phyloP scores from a whole-genome alignment of 2,888 invertebrate genomes.

The Netelia melanura region DNA sequence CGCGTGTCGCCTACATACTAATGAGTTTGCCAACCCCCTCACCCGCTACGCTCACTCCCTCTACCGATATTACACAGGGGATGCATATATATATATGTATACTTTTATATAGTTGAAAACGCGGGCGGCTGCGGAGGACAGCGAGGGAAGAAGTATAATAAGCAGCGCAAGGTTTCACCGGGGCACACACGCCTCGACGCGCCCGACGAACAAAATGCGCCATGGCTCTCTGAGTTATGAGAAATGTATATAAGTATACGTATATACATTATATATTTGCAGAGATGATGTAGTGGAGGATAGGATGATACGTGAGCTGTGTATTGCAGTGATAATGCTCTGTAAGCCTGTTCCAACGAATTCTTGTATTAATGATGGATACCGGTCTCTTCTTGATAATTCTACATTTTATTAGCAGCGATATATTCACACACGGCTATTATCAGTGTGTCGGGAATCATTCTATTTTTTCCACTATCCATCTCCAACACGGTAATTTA shows the following conservation, averaged over 20 bases:
- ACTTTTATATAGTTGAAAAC: neutral
- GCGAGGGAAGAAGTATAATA: conserved; percentile 54
- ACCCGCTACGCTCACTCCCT: neutral
- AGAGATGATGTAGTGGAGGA: conserved; percentile 1
- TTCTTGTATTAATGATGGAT: neutral
- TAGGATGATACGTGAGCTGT: conserved; percentile 34
- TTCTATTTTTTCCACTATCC: no score
- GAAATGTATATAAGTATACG: conserved; percentile 22
- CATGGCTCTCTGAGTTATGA: conserved; percentile 52
- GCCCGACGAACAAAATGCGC: conserved; percentile 60
- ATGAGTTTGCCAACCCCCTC: conserved; percentile 67
- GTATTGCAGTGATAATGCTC: conserved; percentile 15
- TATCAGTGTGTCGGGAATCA: no score
- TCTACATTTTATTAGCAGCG: no score
- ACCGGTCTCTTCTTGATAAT: no score
- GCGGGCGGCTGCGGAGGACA: conserved; percentile 53
- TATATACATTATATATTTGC: conserved; percentile 21
- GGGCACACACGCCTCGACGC: conserved; percentile 55
- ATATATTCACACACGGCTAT: no score
- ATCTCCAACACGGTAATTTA: no score
- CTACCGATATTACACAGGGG: neutral
- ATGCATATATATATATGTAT: neutral
- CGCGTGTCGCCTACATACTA: conserved; percentile 79
- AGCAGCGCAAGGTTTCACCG: conserved; percentile 31
- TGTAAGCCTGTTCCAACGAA: neutral